These are phyloP conservation scores for Athalia circularis DNA, from an alignment of 2,888 invertebrate genomes.

Conservation along the genomic window DNA sequence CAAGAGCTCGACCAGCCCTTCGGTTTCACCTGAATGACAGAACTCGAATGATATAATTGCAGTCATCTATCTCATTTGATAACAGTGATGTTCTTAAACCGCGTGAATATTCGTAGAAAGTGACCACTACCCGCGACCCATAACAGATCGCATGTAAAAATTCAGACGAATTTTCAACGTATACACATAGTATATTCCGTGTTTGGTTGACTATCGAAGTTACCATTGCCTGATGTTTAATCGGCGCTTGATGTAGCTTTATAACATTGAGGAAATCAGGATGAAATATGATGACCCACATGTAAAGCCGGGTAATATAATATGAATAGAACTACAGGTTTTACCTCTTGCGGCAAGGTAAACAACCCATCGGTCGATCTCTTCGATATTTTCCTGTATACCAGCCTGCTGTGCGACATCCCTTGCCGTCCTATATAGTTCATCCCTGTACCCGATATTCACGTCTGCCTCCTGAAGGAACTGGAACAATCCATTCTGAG, in stretches of 20 bases:
- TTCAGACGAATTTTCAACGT: too few relatives aligned
- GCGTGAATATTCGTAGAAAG: too few relatives aligned
- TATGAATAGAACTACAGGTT: constrained; percentile 27
- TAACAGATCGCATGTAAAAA: too few relatives aligned
- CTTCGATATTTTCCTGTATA: constrained; percentile 85
- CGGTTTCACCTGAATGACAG: constrained; percentile 78
- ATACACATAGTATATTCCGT: too few relatives aligned
- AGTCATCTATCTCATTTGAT: neutral
- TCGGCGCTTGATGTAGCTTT: too few relatives aligned
- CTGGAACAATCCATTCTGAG: constrained; percentile 86
- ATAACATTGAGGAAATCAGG: too few relatives aligned
- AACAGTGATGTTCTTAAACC: neutral
- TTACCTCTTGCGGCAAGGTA: constrained; percentile 86
- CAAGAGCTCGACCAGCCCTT: constrained; percentile 81
- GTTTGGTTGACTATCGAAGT: too few relatives aligned
- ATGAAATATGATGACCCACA: too few relatives aligned
- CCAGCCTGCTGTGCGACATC: constrained; percentile 90
- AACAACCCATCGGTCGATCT: constrained; percentile 88
- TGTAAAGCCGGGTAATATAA: too few relatives aligned
- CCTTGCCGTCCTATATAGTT: constrained; percentile 89
- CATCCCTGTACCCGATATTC: constrained; percentile 89
- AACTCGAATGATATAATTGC: neutral
- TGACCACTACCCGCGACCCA: too few relatives aligned
- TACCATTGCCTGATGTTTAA: too few relatives aligned
- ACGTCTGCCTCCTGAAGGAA: constrained; percentile 87